phyloP scores from a whole-genome alignment of 1,140 invertebrate species.

The Platyscapa corneri region DNA sequence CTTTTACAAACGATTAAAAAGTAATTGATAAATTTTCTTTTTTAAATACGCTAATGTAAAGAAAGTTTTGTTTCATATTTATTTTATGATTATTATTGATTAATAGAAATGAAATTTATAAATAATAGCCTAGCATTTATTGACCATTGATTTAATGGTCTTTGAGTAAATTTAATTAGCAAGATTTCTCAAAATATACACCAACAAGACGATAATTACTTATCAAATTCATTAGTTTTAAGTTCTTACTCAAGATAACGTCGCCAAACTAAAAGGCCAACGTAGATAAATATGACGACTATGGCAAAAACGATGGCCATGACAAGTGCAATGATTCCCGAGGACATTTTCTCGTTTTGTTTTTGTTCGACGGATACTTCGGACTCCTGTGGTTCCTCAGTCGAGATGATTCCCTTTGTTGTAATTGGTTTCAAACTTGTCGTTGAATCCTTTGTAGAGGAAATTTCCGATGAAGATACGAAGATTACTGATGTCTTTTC shows the following conservation, averaged over 20 bases:
- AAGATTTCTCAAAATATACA: background rate
- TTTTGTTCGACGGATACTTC: background rate
- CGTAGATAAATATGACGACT: constrained; percentile 63
- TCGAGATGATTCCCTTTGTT: background rate
- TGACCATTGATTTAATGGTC: too few relatives aligned
- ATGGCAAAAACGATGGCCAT: constrained; percentile 63
- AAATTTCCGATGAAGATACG: background rate
- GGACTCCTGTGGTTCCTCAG: background rate
- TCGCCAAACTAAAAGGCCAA: constrained; percentile 67
- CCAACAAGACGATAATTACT: background rate
- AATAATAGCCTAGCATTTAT: background rate
- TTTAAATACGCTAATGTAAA: too few relatives aligned
- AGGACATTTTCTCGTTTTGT: constrained; percentile 49
- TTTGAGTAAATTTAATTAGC: background rate
- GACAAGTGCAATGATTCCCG: constrained; percentile 61
- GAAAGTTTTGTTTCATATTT: background rate
- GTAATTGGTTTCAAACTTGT: background rate
- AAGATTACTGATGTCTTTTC: background rate
- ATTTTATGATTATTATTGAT: background rate
- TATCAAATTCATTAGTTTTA: background rate
- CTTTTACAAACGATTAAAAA: too few relatives aligned
- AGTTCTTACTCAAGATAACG: constrained; percentile 71
- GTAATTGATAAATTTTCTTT: too few relatives aligned
- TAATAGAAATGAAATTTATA: background rate
- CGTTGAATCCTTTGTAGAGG: background rate